Evolutionary conservation across 2,888 invertebrate genomes (phyloP).

Genomic region (Ditylenchus weischeri): DNA sequence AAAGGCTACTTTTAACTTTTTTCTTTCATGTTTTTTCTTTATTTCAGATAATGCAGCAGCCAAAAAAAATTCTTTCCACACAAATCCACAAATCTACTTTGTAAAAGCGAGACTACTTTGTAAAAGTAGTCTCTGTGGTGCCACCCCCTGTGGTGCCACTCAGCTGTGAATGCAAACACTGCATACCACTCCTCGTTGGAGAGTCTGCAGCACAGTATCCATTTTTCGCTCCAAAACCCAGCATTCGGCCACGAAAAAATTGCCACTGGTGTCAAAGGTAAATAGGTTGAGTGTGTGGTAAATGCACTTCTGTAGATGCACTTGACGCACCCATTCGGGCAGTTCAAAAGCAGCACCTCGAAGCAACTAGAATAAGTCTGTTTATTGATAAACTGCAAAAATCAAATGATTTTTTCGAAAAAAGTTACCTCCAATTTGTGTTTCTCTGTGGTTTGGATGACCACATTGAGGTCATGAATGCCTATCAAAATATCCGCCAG

Average conservation of each 20-base stretch:
- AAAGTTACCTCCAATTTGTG: slow-evolving; percentile 45
- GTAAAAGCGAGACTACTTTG: too few relatives aligned
- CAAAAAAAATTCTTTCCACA: too few relatives aligned
- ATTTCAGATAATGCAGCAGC: too few relatives aligned
- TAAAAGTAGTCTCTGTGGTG: too few relatives aligned
- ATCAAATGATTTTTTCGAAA: too few relatives aligned
- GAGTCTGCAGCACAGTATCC: slow-evolving; percentile 83
- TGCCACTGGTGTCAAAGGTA: slow-evolving; percentile 96
- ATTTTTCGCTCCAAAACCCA: slow-evolving; percentile 85
- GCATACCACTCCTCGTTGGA: slow-evolving; percentile 83
- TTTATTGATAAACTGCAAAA: too few relatives aligned
- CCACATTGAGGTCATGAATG: slow-evolving; percentile 88
- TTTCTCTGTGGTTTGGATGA: slow-evolving; percentile 49
- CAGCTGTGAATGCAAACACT: background rate
- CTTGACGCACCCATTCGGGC: slow-evolving; percentile 90
- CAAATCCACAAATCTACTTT: too few relatives aligned
- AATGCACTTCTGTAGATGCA: slow-evolving; percentile 95
- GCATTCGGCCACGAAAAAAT: slow-evolving; percentile 96
- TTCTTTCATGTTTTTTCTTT: too few relatives aligned
- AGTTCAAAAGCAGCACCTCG: slow-evolving; percentile 95
- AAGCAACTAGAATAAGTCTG: slow-evolving; percentile 61
- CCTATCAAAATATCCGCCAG: slow-evolving; percentile 94
- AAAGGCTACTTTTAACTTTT: too few relatives aligned
- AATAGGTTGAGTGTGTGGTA: slow-evolving; percentile 95
- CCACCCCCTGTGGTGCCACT: too few relatives aligned